Percentiles rank a stretch among this genome's conserved stretches.
phyloP scores from a whole-genome alignment of 2,113 vertebrate species.

The Tapirus terrestris region DNA sequence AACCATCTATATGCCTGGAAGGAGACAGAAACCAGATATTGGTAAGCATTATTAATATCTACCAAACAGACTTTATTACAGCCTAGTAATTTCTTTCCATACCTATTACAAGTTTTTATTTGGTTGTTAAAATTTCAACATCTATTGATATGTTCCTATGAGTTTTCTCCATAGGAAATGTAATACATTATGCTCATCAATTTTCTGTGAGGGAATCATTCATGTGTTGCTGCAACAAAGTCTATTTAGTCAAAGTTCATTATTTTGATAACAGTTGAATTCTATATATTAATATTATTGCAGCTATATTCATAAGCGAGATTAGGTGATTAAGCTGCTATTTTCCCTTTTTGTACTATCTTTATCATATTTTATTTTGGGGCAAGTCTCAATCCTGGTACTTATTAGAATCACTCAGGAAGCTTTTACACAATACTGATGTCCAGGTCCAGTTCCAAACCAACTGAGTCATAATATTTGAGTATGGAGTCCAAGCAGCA shows the following conservation, averaged over 20 bases:
- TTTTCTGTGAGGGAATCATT: not conserved
- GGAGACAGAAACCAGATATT: not conserved
- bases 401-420: not conserved
- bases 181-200: conserved; percentile 9
- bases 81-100: not conserved
- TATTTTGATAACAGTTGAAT: not conserved
- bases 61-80: not conserved
- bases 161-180: conserved; percentile 31
- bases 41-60: not conserved
- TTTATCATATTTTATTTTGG: conserved; percentile 13
- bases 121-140: conserved; percentile 37
- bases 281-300: not conserved
- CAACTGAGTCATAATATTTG: not conserved
- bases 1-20: not conserved
- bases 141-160: not conserved
- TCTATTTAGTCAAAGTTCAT: not conserved
- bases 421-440: not conserved
- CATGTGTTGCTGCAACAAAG: not conserved
- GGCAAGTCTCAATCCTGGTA: not conserved
- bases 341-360: not conserved
- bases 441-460: not conserved
- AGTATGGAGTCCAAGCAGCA: not conserved
- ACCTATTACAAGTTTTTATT: not conserved
- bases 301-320: not conserved
- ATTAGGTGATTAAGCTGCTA: not conserved